A percentile compares a stretch with the other conserved stretches of the same genome.
Conservation (phyloP, 2,888 invertebrate genomes). For the Clitarchus hookeri region DNA sequence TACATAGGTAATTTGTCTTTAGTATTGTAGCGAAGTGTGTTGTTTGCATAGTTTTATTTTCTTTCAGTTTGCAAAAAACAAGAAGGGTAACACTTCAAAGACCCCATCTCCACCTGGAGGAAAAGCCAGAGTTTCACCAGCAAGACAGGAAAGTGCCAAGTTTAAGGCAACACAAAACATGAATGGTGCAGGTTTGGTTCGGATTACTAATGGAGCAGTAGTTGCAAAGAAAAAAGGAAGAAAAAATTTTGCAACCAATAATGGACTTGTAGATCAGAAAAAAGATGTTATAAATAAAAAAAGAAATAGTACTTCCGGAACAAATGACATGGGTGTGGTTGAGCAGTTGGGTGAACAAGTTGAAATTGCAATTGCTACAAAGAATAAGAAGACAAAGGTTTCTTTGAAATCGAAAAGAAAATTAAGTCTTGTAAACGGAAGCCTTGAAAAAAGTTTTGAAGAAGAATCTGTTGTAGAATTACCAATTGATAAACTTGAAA, state of each 20-base stretch:
- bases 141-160: background rate
- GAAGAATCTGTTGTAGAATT: constrained; percentile 28
- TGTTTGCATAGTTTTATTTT: background rate
- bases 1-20: too few relatives aligned
- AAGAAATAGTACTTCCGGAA: background rate
- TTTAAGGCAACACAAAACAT: too few relatives aligned
- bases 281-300: background rate
- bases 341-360: too few relatives aligned
- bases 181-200: background rate
- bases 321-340: too few relatives aligned
- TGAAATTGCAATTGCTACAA: background rate
- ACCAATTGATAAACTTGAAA: constrained; percentile 29
- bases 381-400: background rate
- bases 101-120: background rate
- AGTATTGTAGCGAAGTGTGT: too few relatives aligned
- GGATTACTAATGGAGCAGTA: background rate
- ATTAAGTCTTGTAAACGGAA: background rate
- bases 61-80: background rate
- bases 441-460: background rate
- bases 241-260: background rate
- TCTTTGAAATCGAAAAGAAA: background rate
- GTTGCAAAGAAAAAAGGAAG: background rate
- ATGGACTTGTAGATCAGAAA: background rate
- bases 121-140: too few relatives aligned
- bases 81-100: background rate